Base-by-base conservation (phyloP, 2,888 invertebrate genomes). In the Hyposoter dolosus region DNA sequence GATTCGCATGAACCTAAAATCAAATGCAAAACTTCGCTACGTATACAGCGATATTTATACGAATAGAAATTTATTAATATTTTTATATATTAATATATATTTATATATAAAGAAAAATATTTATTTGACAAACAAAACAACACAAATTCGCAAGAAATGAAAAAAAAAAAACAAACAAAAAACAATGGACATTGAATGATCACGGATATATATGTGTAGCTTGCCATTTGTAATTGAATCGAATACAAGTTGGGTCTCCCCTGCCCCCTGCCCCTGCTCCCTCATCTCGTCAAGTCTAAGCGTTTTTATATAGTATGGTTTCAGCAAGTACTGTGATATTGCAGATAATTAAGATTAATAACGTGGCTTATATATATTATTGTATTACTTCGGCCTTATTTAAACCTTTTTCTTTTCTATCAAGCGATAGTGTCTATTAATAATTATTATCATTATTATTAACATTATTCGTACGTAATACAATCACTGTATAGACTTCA, bases 241-340 rank as follows among this genome's bases (percentile, higher is more conserved):
- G 15, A 56, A 69, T 69, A 45, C 69, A 69, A 45, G 45, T 69
- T 45, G 45, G 47, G 69, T 28, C 69, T 9, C 28, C 45, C 92
- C 89, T 86, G 28, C 90, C 89, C 90, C 92, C 91, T 88, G 81
- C 90, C 47, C 17, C 47, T 91, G 89, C 90, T 91, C 90, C 91
- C 90, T 89, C 86, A 89, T 89, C 90, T 91, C 85, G 88, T 88
- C 91, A 92, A 91, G 88, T 86, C 40, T 79, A 65, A 90, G 90
- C 71, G 50, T 19, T 43, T 45, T 89, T 89, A 90, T 92, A 92
- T 92, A 91, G 91, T 92, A 92, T 92, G 56, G 91, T 93, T 93
- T 93, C 92, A 93, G 91, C 92, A 93, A 94, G 91, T 94, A 94
- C 94, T 94, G 94, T 94, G 94, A 94, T 94, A 94, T 93, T 94